A percentile compares a stretch with the other conserved stretches of the same genome.
These are phyloP conservation scores for Microctonus hyperodae DNA, from an alignment of 2,888 invertebrate genomes.

Conservation along the genomic window DNA sequence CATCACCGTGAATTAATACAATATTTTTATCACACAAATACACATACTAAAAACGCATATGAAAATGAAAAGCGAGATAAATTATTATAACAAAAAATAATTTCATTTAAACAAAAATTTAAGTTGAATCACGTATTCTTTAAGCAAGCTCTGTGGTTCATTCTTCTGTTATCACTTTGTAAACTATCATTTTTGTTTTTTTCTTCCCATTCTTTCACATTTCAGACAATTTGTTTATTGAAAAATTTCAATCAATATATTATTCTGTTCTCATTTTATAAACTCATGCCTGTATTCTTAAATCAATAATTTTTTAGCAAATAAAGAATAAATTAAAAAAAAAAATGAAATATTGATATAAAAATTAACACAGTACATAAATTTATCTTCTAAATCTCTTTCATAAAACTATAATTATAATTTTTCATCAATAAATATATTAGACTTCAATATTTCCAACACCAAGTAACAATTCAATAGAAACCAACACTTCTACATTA, in stretches of 20 bases:
- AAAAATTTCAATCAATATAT: not conserved
- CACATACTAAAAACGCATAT: no score
- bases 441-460: no score
- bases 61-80: not conserved
- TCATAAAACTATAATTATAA: not conserved
- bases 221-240: slow-evolving; percentile 27
- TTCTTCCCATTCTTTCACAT: not conserved
- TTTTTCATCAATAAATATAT: no score
- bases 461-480: no score
- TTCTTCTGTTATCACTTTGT: not conserved
- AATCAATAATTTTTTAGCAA: slow-evolving; percentile 59
- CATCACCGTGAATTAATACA: not conserved
- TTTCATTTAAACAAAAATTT: not conserved
- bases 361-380: not conserved
- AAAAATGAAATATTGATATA: slow-evolving; percentile 17
- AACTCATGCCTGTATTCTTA: slow-evolving; percentile 55
- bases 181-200: not conserved
- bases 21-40: not conserved
- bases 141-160: not conserved
- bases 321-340: slow-evolving; percentile 51
- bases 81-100: not conserved
- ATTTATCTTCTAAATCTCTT: not conserved
- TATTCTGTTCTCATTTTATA: slow-evolving; percentile 39
- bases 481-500: not conserved
- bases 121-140: not conserved